Conservation (phyloP, 1,140 invertebrate genomes). For the Pseudobourletiella spinata region DNA sequence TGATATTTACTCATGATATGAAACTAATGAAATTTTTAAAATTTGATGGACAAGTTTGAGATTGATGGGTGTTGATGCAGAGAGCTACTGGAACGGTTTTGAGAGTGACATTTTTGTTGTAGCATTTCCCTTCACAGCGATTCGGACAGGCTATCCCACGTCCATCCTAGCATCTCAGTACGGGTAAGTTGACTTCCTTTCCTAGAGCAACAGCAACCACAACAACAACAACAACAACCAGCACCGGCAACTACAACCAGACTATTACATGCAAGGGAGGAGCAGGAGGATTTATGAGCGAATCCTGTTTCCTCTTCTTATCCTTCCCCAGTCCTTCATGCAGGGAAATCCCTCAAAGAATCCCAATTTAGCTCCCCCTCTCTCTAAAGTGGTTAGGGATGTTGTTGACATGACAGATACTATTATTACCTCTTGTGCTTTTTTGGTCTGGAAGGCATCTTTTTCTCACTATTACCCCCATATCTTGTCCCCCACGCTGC, state of each 20-base stretch:
- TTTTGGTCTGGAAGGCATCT: no score
- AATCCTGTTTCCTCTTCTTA: background rate
- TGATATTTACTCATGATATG: constrained; percentile 9
- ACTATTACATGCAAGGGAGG: background rate
- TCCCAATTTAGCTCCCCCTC: background rate
- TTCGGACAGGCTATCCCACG: constrained; percentile 58
- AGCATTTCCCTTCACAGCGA: constrained; percentile 53
- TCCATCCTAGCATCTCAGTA: constrained; percentile 56
- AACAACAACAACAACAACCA: no score
- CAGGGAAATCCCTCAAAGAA: background rate
- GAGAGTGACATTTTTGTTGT: constrained; percentile 31
- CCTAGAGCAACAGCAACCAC: no score
- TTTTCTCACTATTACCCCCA: no score
- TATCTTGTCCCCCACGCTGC: no score
- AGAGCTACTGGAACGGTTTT: constrained; percentile 3
- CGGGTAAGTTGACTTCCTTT: constrained; percentile 52
- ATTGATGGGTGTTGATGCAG: background rate
- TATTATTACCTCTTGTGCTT: no score
- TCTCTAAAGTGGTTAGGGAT: no score
- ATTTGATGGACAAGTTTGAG: no score
- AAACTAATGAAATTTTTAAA: constrained; percentile 14
- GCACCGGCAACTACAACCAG: background rate
- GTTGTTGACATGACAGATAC: no score
- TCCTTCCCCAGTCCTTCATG: background rate
- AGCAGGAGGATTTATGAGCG: background rate